These are phyloP conservation scores for Pyrocephalus nanus DNA, from an alignment of 2,797 vertebrate genomes.

Conservation along the genomic window DNA sequence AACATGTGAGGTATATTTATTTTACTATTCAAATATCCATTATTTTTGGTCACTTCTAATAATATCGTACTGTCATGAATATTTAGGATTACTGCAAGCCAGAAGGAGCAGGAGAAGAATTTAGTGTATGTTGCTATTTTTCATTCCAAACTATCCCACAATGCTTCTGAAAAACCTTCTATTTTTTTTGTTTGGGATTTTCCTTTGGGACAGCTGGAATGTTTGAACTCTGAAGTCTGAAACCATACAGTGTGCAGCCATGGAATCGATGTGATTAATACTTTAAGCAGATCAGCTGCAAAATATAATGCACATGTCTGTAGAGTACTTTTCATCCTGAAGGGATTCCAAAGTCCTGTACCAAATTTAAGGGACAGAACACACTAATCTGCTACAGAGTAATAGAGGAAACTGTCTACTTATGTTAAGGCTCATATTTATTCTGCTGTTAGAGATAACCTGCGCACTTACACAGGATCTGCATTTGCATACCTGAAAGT, in stretches of 20 bases:
- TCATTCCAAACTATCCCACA: neutral
- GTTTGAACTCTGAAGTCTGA: neutral
- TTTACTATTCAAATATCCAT: neutral
- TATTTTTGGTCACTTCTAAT: neutral
- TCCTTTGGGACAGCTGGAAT: neutral
- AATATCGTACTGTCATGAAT: neutral
- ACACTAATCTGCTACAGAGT: neutral
- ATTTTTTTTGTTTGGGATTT: neutral
- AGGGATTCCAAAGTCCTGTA: neutral
- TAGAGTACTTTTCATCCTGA: neutral
- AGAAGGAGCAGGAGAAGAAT: neutral
- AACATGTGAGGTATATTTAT: neutral
- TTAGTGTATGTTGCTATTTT: neutral
- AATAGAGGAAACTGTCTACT: neutral
- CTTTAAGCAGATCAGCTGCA: neutral
- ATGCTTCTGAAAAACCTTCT: neutral
- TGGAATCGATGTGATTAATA: neutral
- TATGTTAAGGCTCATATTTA: neutral
- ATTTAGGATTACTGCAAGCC: neutral
- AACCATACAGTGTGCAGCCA: neutral
- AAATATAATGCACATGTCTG: neutral
- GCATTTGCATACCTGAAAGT: conserved; percentile 43
- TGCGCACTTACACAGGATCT: neutral
- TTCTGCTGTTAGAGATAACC: neutral
- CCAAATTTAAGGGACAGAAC: neutral